phyloP scores from a whole-genome alignment of 2,888 invertebrate species.

The Ectobius pallidus region DNA sequence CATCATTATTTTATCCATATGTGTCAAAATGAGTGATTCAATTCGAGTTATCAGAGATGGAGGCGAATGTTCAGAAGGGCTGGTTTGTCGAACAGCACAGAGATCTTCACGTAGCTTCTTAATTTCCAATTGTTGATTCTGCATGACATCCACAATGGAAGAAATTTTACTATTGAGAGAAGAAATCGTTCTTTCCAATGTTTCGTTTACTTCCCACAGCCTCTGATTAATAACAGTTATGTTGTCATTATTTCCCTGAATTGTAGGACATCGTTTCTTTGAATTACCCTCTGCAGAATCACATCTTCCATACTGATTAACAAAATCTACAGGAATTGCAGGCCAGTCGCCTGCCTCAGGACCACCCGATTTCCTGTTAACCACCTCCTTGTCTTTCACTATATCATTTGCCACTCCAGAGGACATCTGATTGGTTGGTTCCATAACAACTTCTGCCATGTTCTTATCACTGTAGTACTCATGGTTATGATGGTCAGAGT shows the following conservation, averaged over 20 bases:
- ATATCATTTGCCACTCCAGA: constrained; percentile 1
- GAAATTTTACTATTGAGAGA: constrained; percentile 28
- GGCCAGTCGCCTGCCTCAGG: constrained; percentile 51
- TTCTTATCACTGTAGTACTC: constrained; percentile 28
- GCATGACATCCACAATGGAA: constrained; percentile 32
- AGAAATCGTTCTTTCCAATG: constrained; percentile 33
- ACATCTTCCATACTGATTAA: constrained; percentile 50
- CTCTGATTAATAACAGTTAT: not conserved
- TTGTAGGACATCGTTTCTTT: constrained; percentile 5
- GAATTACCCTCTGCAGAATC: constrained; percentile 33
- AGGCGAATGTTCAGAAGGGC: not conserved
- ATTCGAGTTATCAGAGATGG: constrained; percentile 6
- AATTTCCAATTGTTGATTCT: constrained; percentile 40
- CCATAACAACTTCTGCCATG: constrained; percentile 9
- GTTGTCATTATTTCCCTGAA: not conserved
- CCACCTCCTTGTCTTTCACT: constrained; percentile 28
- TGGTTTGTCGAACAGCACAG: not conserved
- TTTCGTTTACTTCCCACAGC: constrained; percentile 32
- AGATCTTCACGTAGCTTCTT: constrained; percentile 34
- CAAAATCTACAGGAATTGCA: constrained; percentile 54
- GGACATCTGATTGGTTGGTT: not conserved
- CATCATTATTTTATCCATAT: constrained; percentile 52
- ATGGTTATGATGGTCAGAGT: constrained; percentile 19
- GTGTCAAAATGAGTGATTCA: constrained; percentile 41
- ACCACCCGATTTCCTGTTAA: constrained; percentile 18